Evolutionary conservation across 1,140 invertebrate genomes (phyloP), one percentile per base, ranked within the genome.

Genomic region (Telenomus remus): DNA sequence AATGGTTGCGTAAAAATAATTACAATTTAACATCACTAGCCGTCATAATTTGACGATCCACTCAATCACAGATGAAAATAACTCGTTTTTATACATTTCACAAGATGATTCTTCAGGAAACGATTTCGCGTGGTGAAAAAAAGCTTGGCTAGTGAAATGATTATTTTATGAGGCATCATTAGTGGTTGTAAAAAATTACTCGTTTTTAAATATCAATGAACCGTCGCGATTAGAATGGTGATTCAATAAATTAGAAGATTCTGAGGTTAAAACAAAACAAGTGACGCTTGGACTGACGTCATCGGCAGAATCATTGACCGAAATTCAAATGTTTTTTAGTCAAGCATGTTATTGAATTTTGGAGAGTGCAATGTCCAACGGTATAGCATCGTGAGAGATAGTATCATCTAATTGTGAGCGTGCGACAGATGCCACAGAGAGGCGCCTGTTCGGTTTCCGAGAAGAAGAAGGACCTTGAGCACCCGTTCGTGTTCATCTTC

Each of bases 361-460:
- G 1, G n/a, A 35, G 5, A 9, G 9, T 39, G 37, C n/a, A 11
- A 11, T 39, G n/a, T 11, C n/a, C 9, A 39, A 39, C 8, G n/a
- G 9, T 3, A 9, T 9, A 9, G 37, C 37, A 39, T 11, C 8
- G 9, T n/a, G 9, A 39, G 37, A 39, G 9, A 39, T 11, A 39
- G 70, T 53, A 74, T 55, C 73, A 64, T 84, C 81, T 83, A 84
- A 84, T 82, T 82, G 78, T 63, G 64, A 78, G 72, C 79, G 80
- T 59, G 80, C 80, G 79, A 82, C 81, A 82, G 80, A 82, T 84
- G 79, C 81, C 74, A 57, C 50, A 74, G 76, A 78, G 69, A 79
- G 78, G 80, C 82, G 81, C 78, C 76, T 76, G 76, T 69, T 54
- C 44, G 43, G 70, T 68, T 82, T 80, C 74, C 72, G 46, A 71